These are phyloP conservation scores for Polydrusus tereticollis DNA, from an alignment of 2,888 invertebrate species.

Conservation along the genomic window DNA sequence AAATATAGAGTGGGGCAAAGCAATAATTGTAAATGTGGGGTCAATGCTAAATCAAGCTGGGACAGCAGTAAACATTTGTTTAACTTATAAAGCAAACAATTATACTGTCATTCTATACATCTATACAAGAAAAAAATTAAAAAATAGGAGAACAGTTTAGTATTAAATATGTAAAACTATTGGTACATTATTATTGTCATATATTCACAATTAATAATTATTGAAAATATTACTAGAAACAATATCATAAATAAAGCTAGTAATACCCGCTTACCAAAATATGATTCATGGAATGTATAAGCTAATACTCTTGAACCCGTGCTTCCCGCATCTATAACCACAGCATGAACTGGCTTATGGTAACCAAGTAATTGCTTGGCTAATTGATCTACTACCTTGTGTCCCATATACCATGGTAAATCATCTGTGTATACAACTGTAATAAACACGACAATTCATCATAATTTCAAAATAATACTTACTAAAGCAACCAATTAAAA, in stretches of 20 bases:
- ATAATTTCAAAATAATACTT: not conserved
- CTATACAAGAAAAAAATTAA: no score
- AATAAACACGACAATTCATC: not conserved
- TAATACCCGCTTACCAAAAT: conserved; percentile 75
- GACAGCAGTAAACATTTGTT: no score
- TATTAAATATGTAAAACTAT: no score
- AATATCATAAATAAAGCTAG: no score
- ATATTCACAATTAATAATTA: not conserved
- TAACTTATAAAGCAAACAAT: no score
- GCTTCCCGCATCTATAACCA: conserved; percentile 94
- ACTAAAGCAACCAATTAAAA: no score
- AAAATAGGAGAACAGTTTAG: no score
- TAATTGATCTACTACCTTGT: conserved; percentile 77
- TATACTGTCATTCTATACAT: no score
- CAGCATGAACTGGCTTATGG: conserved; percentile 80
- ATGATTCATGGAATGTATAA: conserved; percentile 85
- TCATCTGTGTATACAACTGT: conserved; percentile 73
- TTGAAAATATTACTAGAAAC: not conserved
- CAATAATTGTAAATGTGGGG: no score
- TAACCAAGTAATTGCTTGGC: conserved; percentile 80
- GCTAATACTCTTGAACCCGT: conserved; percentile 90
- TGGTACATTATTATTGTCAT: no score
- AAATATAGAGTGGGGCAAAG: no score
- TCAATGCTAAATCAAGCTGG: no score
- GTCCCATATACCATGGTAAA: conserved; percentile 66